phyloP scores from a whole-genome alignment of 2,113 vertebrate genomes.

The Pelecanoides urinatrix region DNA sequence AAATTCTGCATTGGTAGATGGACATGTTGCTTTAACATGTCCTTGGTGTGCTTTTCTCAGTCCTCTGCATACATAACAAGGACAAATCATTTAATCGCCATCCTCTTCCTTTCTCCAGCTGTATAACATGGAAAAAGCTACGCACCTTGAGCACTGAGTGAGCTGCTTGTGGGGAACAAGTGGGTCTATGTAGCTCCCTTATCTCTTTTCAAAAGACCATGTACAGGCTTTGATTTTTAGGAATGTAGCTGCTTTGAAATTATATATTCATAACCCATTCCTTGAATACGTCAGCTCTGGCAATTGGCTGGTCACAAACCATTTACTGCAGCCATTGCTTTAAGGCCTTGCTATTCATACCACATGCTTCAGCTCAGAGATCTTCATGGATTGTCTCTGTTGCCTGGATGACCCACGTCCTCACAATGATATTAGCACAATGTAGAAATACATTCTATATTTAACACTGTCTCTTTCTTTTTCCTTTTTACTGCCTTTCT shows the following conservation, averaged over 20 bases:
- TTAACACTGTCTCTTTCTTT: not conserved
- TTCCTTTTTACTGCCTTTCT: not conserved
- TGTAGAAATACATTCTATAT: not conserved
- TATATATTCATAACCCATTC: not conserved
- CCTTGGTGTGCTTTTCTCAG: not conserved
- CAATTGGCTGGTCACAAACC: not conserved
- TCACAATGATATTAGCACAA: not conserved
- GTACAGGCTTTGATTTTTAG: not conserved
- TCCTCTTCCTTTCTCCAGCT: not conserved
- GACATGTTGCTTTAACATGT: not conserved
- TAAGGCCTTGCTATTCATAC: not conserved
- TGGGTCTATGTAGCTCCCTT: not conserved
- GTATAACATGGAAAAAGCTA: fast-evolving
- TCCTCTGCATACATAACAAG: not conserved
- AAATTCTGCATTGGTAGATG: not conserved
- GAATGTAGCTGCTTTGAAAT: not conserved
- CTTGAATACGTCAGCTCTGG: not conserved
- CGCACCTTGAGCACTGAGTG: not conserved
- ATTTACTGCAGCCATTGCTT: not conserved
- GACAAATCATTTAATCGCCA: not conserved
- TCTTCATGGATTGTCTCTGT: not conserved
- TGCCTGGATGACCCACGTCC: not conserved
- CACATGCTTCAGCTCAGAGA: not conserved
- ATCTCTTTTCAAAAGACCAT: not conserved
- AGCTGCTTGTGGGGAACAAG: not conserved